These are phyloP conservation scores for Ostrea denselamellosa DNA, from an alignment of 1,140 invertebrate species.

Conservation along the genomic window DNA sequence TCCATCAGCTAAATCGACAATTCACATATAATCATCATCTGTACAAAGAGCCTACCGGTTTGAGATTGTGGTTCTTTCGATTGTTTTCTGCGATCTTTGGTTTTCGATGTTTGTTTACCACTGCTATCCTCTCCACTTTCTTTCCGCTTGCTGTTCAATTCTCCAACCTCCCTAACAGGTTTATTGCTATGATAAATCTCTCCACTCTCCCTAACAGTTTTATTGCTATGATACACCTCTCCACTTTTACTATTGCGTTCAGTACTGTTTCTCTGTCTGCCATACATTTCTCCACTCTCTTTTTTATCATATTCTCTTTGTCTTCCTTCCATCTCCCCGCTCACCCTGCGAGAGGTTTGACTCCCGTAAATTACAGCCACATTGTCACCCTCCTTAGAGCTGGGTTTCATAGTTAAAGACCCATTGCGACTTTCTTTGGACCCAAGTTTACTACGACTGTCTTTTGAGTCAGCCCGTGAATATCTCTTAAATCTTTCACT, in stretches of 20 bases:
- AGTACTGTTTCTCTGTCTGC: background rate
- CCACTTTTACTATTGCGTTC: background rate
- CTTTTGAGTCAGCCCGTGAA: conserved; percentile 18
- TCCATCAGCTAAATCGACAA: no score
- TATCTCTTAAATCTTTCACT: conserved; percentile 13
- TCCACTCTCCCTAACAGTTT: background rate
- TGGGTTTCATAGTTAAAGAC: background rate
- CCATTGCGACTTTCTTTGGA: conserved; percentile 19
- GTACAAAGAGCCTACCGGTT: background rate
- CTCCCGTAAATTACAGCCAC: background rate
- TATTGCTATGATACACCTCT: background rate
- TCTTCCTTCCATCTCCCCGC: background rate
- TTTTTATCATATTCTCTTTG: background rate
- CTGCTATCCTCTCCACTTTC: background rate
- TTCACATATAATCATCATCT: background rate
- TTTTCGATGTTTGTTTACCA: background rate
- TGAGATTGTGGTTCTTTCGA: background rate
- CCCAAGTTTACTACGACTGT: conserved; percentile 26
- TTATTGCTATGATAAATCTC: background rate
- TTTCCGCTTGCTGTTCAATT: background rate
- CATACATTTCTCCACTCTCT: background rate
- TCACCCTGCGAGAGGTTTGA: conserved; percentile 2
- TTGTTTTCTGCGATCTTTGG: background rate
- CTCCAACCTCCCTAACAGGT: background rate
- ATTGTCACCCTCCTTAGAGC: background rate